phyloP scores from a whole-genome alignment of 2,888 invertebrate genomes.

The Philereme transversata region DNA sequence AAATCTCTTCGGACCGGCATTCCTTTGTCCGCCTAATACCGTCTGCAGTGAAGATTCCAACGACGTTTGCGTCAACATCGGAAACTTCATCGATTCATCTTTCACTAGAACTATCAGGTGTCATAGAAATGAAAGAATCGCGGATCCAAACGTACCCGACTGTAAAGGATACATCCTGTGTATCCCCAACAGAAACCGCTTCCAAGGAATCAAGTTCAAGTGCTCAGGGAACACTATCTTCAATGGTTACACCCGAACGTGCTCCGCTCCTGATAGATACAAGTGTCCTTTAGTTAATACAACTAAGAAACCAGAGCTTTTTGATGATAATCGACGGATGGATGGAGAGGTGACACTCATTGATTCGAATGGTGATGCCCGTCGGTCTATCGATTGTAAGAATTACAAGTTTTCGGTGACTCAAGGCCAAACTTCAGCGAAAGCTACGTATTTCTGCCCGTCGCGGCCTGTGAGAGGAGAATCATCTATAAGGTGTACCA shows the following conservation, averaged over 20 bases:
- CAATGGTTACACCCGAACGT: conserved; percentile 68
- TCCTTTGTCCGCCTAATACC: conserved; percentile 68
- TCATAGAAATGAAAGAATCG: conserved; percentile 69
- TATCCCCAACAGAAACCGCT: conserved; percentile 70
- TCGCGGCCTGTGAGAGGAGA: conserved; percentile 63
- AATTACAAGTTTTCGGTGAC: conserved; percentile 74
- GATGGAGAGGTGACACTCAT: conserved; percentile 38
- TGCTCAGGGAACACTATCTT: conserved; percentile 74
- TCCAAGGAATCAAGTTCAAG: conserved; percentile 76
- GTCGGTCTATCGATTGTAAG: conserved; percentile 65
- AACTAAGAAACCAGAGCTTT: conserved; percentile 52
- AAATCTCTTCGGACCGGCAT: conserved; percentile 63
- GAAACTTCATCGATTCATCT: conserved; percentile 66
- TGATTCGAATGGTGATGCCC: conserved; percentile 21
- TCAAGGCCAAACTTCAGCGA: conserved; percentile 57
- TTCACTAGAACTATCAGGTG: conserved; percentile 62
- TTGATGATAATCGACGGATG: conserved; percentile 48
- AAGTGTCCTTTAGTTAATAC: conserved; percentile 62
- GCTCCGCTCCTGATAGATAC: conserved; percentile 69
- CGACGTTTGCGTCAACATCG: conserved; percentile 67
- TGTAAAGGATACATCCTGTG: conserved; percentile 79
- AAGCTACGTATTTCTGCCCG: conserved; percentile 73
- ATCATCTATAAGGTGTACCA: conserved; percentile 62
- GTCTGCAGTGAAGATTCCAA: conserved; percentile 74
- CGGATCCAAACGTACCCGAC: conserved; percentile 68